A percentile compares a stretch with the other conserved stretches of the same genome.
These are phyloP conservation scores for Mustelus asterias DNA, from an alignment of 2,113 vertebrate species.

Conservation along the genomic window DNA sequence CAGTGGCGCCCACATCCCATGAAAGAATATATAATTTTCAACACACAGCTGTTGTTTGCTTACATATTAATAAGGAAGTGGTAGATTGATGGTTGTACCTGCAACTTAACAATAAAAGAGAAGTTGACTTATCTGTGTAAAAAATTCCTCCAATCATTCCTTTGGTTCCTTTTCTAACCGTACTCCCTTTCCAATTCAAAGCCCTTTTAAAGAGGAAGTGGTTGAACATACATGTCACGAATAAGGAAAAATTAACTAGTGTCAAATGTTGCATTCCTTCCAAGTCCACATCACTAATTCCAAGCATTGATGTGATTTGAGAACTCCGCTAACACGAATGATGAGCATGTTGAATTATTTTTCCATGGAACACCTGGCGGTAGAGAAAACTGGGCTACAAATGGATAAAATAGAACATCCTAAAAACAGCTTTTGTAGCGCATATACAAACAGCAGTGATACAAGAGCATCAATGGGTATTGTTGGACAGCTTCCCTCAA, in stretches of 20 bases:
- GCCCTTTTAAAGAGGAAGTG: conserved; percentile 13
- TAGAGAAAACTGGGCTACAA: neutral
- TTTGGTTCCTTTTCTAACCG: neutral
- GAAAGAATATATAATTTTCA: neutral
- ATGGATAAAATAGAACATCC: neutral
- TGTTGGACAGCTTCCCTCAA: neutral
- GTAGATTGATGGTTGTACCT: neutral
- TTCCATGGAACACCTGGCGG: neutral
- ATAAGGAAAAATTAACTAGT: neutral
- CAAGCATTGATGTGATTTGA: neutral
- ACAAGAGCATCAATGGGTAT: neutral
- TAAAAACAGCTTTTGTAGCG: neutral
- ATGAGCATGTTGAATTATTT: neutral
- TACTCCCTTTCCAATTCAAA: neutral
- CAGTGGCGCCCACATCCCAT: too few relatives aligned
- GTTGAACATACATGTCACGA: neutral
- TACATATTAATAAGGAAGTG: neutral
- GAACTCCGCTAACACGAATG: too few relatives aligned
- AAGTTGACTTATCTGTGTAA: neutral
- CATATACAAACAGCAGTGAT: neutral
- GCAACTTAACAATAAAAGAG: too few relatives aligned
- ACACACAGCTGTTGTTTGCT: neutral
- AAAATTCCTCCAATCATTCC: neutral
- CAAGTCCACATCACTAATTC: neutral
- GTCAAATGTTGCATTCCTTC: conserved; percentile 1